Evolutionary conservation across 2,113 vertebrate species (phyloP).

Genomic region (Eulemur rufifrons): DNA sequence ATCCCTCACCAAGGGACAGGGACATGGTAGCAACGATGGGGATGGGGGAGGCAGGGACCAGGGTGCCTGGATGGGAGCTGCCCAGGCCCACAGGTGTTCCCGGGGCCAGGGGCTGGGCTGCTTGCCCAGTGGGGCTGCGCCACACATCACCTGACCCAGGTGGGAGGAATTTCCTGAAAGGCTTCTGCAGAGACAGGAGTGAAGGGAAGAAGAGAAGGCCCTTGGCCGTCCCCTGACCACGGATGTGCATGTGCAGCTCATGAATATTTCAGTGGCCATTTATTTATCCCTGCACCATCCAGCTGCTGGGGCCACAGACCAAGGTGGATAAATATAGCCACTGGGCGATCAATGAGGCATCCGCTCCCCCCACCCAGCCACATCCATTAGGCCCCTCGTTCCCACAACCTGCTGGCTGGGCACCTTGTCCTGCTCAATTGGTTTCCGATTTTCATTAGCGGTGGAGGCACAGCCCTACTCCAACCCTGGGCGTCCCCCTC

Average conservation of each 20-base stretch:
- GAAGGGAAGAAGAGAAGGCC: conserved; percentile 79
- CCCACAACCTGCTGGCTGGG: conserved; percentile 88
- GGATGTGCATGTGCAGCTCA: conserved; percentile 86
- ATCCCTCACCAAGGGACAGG: background rate
- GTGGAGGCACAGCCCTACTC: conserved; percentile 74
- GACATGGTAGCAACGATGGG: background rate
- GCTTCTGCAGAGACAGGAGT: conserved; percentile 48
- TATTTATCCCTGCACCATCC: conserved; percentile 88
- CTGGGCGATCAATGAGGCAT: conserved; percentile 87
- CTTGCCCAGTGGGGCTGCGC: conserved; percentile 39
- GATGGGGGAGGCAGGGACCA: background rate
- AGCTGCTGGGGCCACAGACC: conserved; percentile 88
- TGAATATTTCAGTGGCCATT: conserved; percentile 90
- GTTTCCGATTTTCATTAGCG: conserved; percentile 89
- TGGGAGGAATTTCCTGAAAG: conserved; percentile 81
- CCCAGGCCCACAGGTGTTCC: background rate
- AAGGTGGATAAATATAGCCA: conserved; percentile 88
- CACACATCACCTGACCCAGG: conserved; percentile 36
- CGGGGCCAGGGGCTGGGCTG: background rate
- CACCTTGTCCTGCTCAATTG: conserved; percentile 83
- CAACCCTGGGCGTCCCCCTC: conserved; percentile 67
- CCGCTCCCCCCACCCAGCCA: conserved; percentile 78
- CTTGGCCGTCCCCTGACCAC: conserved; percentile 77
- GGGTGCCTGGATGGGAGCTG: background rate
- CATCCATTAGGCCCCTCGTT: conserved; percentile 81